phyloP scores from a whole-genome alignment of 2,888 invertebrate genomes.

The Parnassius apollo region DNA sequence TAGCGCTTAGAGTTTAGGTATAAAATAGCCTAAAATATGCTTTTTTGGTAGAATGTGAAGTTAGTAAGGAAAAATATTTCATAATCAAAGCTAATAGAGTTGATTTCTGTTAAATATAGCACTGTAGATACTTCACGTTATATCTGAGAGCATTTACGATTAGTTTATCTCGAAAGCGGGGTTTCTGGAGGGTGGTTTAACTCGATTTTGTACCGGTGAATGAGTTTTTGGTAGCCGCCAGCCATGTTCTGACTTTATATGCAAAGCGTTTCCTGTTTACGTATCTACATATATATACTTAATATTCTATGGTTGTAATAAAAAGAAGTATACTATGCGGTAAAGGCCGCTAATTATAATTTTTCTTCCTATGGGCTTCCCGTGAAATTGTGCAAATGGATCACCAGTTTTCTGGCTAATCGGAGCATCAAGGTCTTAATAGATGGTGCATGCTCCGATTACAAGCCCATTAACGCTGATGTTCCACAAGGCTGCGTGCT shows the following conservation, averaged over 20 bases:
- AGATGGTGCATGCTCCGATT: too few species aligned
- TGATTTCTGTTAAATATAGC: conserved; percentile 1
- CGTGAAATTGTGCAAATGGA: too few species aligned
- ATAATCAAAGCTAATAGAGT: background rate
- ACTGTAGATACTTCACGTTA: conserved; percentile 23
- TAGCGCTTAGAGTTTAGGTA: background rate
- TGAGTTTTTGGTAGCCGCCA: conserved; percentile 80
- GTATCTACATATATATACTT: conserved; percentile 14
- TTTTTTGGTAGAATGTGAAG: background rate
- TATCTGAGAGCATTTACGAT: conserved; percentile 40
- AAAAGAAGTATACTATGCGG: background rate
- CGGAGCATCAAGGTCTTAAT: too few species aligned
- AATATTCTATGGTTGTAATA: background rate
- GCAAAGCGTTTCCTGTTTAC: conserved; percentile 21
- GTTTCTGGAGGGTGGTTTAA: conserved; percentile 65
- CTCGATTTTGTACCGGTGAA: conserved; percentile 75
- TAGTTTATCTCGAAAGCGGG: conserved; percentile 64
- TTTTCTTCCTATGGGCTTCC: too few species aligned
- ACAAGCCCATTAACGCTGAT: too few species aligned
- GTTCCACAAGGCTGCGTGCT: too few species aligned
- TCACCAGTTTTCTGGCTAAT: too few species aligned
- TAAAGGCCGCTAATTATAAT: too few species aligned
- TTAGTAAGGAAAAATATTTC: background rate
- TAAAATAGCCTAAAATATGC: conserved; percentile 15
- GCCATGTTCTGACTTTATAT: conserved; percentile 54